Conservation (phyloP, 1,140 invertebrate species). For the Pseudomyrmex cubaensis region DNA sequence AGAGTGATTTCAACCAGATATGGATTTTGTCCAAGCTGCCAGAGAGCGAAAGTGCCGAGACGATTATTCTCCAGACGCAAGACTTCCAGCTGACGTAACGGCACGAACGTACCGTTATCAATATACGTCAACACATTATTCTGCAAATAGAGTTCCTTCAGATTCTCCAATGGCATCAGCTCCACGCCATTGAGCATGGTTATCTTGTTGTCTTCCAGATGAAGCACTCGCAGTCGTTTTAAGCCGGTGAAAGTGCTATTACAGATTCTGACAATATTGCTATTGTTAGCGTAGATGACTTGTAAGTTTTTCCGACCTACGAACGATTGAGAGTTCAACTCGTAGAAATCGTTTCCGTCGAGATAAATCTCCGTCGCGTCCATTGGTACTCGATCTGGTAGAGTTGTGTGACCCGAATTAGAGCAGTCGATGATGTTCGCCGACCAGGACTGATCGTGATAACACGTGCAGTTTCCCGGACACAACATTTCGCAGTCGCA, state of each 20-base stretch:
- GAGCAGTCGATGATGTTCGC: conserved; percentile 96
- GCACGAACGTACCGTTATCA: conserved; percentile 91
- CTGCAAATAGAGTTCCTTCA: conserved; percentile 94
- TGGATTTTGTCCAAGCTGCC: conserved; percentile 90
- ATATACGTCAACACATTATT: conserved; percentile 92
- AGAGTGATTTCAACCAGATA: conserved; percentile 92
- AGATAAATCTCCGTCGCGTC: conserved; percentile 95
- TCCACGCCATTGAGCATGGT: conserved; percentile 91
- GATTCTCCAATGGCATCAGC: conserved; percentile 89
- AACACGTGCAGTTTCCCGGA: conserved; percentile 94
- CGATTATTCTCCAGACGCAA: conserved; percentile 92
- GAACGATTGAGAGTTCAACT: conserved; percentile 93
- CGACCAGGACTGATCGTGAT: conserved; percentile 94
- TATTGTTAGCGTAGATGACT: conserved; percentile 93
- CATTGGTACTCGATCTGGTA: conserved; percentile 94
- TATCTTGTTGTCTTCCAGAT: conserved; percentile 93
- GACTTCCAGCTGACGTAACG: conserved; percentile 90
- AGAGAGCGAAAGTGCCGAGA: conserved; percentile 91
- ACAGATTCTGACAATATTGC: conserved; percentile 91
- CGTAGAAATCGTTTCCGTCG: conserved; percentile 93
- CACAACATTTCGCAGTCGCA: conserved; percentile 95
- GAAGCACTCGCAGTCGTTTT: conserved; percentile 90
- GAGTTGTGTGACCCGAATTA: conserved; percentile 88
- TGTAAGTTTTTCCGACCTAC: conserved; percentile 94
- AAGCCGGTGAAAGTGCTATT: conserved; percentile 95